Conservation (phyloP, 2,888 invertebrate genomes). For the Polyommatus icarus region DNA sequence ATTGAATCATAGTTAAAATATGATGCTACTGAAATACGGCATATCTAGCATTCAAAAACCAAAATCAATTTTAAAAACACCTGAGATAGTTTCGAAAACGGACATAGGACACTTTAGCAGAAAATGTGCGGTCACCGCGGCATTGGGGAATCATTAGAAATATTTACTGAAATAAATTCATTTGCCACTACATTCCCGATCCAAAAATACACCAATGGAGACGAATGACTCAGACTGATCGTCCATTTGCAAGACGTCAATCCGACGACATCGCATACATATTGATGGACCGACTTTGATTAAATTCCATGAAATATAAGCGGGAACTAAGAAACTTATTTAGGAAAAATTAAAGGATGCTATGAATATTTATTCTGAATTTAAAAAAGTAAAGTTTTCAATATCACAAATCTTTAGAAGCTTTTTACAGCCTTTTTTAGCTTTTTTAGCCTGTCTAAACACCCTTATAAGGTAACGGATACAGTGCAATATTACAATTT, state of each 20-base stretch:
- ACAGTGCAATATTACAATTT: neutral
- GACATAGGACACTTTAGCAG: neutral
- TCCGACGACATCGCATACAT: conserved; percentile 29
- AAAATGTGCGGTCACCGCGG: too few relatives aligned
- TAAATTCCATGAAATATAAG: conserved; percentile 23
- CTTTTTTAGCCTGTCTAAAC: too few relatives aligned
- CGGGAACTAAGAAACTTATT: neutral
- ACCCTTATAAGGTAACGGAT: neutral
- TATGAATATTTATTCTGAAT: neutral
- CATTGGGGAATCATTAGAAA: neutral
- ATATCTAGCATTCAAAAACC: too few relatives aligned
- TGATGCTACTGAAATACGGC: too few relatives aligned
- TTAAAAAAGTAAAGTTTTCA: neutral
- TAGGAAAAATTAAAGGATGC: neutral
- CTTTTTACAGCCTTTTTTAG: too few relatives aligned
- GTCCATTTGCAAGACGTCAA: conserved; percentile 33
- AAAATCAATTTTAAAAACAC: too few relatives aligned
- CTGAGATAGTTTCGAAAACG: too few relatives aligned
- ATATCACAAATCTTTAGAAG: too few relatives aligned
- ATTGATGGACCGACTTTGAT: conserved; percentile 25
- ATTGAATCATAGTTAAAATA: too few relatives aligned
- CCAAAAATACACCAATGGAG: conserved; percentile 57
- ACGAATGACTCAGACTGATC: conserved; percentile 55
- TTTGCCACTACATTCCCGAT: conserved; percentile 44
- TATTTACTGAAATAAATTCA: neutral